Evolutionary conservation across 2,888 invertebrate genomes (phyloP).

Genomic region (Gymnosoma rotundatum): DNA sequence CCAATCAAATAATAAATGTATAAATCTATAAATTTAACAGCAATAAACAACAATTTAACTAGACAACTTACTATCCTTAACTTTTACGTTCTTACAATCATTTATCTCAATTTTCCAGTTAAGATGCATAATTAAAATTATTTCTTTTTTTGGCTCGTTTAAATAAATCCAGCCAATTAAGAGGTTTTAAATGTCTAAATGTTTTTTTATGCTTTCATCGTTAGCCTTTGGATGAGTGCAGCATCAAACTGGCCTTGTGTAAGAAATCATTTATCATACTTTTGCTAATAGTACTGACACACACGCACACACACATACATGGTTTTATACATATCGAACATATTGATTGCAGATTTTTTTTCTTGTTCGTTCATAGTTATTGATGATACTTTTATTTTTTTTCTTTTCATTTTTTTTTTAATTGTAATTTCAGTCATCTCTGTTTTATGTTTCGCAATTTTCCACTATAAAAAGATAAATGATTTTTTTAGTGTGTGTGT

Average conservation of each 20-base stretch:
- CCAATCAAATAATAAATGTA: no score
- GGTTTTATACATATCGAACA: background rate
- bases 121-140: constrained; percentile 12
- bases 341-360: constrained; percentile 11
- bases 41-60: background rate
- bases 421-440: constrained; percentile 3
- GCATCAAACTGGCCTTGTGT: background rate
- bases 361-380: background rate
- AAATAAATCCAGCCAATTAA: constrained; percentile 32
- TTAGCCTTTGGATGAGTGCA: background rate
- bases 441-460: constrained; percentile 34
- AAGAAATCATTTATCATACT: constrained; percentile 45
- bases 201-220: background rate
- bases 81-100: background rate
- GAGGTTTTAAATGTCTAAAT: constrained; percentile 27
- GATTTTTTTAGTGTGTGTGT: background rate
- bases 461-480: constrained; percentile 43
- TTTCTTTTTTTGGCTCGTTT: background rate
- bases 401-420: background rate
- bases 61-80: background rate
- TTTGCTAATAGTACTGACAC: background rate
- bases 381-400: constrained; percentile 22
- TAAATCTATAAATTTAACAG: no score
- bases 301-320: background rate
- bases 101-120: constrained; percentile 5